A percentile compares a stretch with the other conserved stretches of the same genome.
Conservation (phyloP, 2,888 invertebrate genomes). For the Tuberolachnus salignus region DNA sequence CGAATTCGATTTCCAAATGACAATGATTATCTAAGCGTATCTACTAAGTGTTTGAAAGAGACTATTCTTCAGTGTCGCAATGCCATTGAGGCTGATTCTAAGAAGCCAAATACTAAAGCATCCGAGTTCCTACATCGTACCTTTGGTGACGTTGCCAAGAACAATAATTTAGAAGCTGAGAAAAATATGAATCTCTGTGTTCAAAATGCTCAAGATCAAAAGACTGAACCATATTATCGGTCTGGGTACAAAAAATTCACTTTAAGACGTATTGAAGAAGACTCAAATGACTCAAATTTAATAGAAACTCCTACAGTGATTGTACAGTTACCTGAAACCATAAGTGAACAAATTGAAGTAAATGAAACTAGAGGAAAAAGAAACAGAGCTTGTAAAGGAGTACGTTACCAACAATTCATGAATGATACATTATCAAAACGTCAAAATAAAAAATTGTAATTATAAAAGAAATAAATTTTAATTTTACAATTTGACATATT, state of each 20-base stretch:
- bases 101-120: conserved; percentile 34
- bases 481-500: not conserved
- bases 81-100: conserved; percentile 43
- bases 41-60: conserved; percentile 48
- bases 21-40: conserved; percentile 37
- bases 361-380: conserved; percentile 44
- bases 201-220: conserved; percentile 47
- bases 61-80: conserved; percentile 47
- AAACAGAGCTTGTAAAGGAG: conserved; percentile 50
- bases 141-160: conserved; percentile 49
- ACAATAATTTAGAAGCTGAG: conserved; percentile 46
- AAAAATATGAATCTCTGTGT: conserved; percentile 50
- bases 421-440: conserved; percentile 51
- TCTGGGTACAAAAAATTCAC: conserved; percentile 54
- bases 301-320: conserved; percentile 38
- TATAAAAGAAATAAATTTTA: not conserved
- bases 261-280: conserved; percentile 54
- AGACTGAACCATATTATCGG: conserved; percentile 56
- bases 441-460: conserved; percentile 56
- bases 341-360: conserved; percentile 36
- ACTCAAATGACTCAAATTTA: conserved; percentile 48
- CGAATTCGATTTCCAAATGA: conserved; percentile 21
- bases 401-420: conserved; percentile 53
- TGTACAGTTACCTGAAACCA: conserved; percentile 36
- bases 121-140: conserved; percentile 53